Conservation (phyloP, 64 coral and sea anemone genomes). For the Pachyseris speciosa region DNA sequence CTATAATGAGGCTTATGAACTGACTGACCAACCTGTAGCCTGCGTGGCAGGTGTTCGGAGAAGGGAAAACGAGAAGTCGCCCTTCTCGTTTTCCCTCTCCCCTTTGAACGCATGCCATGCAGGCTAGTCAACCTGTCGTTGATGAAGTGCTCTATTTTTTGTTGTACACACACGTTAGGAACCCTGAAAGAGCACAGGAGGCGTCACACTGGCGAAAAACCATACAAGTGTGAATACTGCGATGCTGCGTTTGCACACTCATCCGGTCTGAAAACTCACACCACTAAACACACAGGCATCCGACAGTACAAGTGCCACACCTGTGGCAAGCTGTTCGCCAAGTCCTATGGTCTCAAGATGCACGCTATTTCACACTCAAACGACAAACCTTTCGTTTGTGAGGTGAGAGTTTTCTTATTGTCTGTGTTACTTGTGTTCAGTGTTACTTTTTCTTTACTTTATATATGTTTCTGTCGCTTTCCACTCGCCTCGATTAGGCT, state of each 20-base stretch:
- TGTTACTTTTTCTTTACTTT: too few species aligned
- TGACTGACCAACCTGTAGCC: too few species aligned
- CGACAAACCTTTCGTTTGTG: conserved; percentile 36
- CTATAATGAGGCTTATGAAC: too few species aligned
- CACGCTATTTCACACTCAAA: conserved; percentile 32
- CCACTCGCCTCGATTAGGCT: too few species aligned
- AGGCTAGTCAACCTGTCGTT: too few species aligned
- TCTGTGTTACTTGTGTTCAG: too few species aligned
- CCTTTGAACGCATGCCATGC: too few species aligned
- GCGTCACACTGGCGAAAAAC: conserved; percentile 28
- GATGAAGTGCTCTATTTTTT: too few species aligned
- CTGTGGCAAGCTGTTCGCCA: conserved; percentile 39
- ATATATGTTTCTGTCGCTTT: too few species aligned
- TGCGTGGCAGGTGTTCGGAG: too few species aligned
- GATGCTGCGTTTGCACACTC: background rate
- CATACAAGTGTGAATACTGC: conserved; percentile 31
- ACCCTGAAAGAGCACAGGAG: conserved; percentile 31
- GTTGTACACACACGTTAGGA: background rate
- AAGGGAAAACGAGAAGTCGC: too few species aligned
- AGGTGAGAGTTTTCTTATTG: background rate
- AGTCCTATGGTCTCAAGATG: conserved; percentile 53
- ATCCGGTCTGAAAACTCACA: background rate
- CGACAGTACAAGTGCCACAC: conserved; percentile 18
- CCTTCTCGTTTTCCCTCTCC: too few species aligned
- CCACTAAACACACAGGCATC: conserved; percentile 26